Base-by-base conservation (phyloP, 2,797 vertebrate species). In the Simalia tracyae region DNA sequence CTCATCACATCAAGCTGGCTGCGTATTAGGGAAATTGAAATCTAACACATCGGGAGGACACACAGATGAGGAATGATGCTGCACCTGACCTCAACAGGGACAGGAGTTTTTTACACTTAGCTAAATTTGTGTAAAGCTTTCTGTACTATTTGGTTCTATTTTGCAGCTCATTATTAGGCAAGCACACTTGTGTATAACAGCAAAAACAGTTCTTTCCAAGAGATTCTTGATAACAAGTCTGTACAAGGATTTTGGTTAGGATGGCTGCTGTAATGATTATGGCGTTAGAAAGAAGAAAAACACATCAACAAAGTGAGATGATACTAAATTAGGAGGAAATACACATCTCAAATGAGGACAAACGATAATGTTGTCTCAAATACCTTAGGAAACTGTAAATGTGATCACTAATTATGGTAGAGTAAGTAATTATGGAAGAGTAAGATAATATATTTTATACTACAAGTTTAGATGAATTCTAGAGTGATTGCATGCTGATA, bases 211-310 rank as follows among this genome's bases (percentile, higher is more conserved):
- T 81, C 28, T 36, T 84, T 88, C 46, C 50, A 88, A 85, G 46
- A 84, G 42, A 19, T 57, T 46, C 60, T 63, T 92, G 28, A 9
- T 81, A 81, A 81, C 46, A 46, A 22, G 36, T 63, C 4, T 63
- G 22, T 42, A 3, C 46, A 88, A 61, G 57, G 22, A 86, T 63
- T 24, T 54, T 85, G 56, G n/a, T 8, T 81, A 15, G 63, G 11
- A 1, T 28, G 94, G 22, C 7, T 87, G 57, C 14, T 56, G 57
- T 59, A 64, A 64, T 84, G 17, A 66, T 84, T 61, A 54, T 42
- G 19, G 87, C 54, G 89, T 93, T 92, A 88, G 63, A 94, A 93
- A 94, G 7, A 91, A 94, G 94, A 93, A 89, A 94, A 94, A 94
- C 90, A 87, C 88, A 89, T 90, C 92, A 92, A 89, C 46, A 89